Evolutionary conservation across 2,888 invertebrate genomes (phyloP).

Genomic region (Hydrotaea cyrtoneurina): DNA sequence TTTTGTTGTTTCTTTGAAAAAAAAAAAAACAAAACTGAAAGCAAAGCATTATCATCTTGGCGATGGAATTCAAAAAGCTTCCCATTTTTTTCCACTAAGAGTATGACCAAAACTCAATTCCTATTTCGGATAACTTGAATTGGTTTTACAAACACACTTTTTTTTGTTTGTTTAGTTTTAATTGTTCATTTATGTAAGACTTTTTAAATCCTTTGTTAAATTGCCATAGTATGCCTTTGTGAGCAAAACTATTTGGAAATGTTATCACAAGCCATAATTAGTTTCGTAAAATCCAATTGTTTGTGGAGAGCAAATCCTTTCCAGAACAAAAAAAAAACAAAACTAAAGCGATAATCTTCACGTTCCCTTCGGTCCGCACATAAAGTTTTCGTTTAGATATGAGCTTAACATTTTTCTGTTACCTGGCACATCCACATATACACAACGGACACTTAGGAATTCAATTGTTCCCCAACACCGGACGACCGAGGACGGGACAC

Average conservation of each 20-base stretch:
- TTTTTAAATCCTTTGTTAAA: no score
- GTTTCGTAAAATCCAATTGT: background rate
- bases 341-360: background rate
- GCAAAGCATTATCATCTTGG: no score
- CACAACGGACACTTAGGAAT: background rate
- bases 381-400: conserved; percentile 14
- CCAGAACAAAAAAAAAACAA: background rate
- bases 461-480: background rate
- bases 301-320: background rate
- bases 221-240: no score
- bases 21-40: no score
- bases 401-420: conserved; percentile 3
- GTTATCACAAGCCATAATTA: background rate
- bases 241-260: background rate
- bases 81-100: background rate
- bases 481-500: background rate
- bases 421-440: background rate
- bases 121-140: no score
- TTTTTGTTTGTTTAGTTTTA: no score
- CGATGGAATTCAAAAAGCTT: no score
- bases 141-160: no score
- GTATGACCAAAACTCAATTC: no score
- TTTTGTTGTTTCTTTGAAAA: no score
- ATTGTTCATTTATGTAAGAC: no score
- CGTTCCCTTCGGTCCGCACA: background rate